These are phyloP conservation scores for Hippopotamyrus pictus DNA, from an alignment of 2,797 vertebrate species.

Conservation along the genomic window DNA sequence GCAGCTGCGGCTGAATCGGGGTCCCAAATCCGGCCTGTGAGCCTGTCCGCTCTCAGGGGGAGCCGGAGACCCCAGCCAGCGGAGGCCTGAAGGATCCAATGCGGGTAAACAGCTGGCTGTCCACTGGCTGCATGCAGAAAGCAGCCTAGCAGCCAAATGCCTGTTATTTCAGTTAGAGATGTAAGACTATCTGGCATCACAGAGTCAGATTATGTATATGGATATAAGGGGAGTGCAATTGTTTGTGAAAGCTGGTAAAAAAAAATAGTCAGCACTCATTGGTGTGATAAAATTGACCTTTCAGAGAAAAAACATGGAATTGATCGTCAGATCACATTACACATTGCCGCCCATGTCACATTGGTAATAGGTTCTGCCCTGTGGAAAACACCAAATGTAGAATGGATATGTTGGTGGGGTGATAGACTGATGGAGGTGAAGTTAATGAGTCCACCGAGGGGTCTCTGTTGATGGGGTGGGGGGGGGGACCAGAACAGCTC, in stretches of 20 bases:
- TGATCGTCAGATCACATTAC: background rate
- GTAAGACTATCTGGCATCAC: background rate
- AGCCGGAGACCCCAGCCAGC: constrained; percentile 33
- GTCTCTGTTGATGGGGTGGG: background rate
- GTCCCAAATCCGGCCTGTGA: background rate
- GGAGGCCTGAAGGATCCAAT: constrained; percentile 14
- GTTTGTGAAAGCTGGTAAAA: background rate
- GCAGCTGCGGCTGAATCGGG: constrained; percentile 11
- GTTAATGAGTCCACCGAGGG: background rate
- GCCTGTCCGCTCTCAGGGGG: constrained; percentile 3
- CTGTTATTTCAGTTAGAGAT: background rate
- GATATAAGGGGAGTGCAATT: background rate
- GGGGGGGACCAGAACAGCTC: constrained; percentile 43
- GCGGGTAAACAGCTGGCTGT: constrained; percentile 37
- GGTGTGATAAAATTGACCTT: background rate
- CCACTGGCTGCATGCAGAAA: constrained; percentile 12
- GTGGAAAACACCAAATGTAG: background rate
- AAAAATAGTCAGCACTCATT: background rate
- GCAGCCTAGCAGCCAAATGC: constrained; percentile 1
- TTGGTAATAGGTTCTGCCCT: background rate
- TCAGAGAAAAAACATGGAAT: background rate
- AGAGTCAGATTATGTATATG: background rate
- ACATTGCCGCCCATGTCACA: background rate
- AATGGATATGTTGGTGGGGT: background rate
- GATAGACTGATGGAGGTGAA: background rate